A percentile compares a stretch with the other conserved stretches of the same genome.
phyloP scores from a whole-genome alignment of 2,797 vertebrate species.

The Catamblyrhynchus diadema region DNA sequence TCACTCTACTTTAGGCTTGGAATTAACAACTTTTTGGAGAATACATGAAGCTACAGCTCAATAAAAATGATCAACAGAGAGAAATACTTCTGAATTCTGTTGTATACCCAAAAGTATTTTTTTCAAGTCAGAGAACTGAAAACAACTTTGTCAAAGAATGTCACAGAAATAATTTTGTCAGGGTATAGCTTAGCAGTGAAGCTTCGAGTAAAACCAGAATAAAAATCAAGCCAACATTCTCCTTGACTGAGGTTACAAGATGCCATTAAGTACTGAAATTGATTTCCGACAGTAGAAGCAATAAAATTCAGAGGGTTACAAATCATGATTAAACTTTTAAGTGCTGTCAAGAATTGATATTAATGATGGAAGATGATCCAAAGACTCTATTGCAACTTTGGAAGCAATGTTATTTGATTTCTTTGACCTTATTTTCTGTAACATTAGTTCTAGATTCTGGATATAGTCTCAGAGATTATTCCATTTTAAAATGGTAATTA shows the following conservation, averaged over 20 bases:
- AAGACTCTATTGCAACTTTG: not conserved
- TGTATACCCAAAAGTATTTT: not conserved
- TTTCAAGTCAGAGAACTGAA: not conserved
- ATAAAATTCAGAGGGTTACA: not conserved
- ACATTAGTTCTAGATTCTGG: not conserved
- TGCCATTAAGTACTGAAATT: not conserved
- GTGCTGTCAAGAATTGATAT: not conserved
- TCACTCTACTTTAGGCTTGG: not conserved
- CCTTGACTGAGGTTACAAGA: not conserved
- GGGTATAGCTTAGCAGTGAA: not conserved
- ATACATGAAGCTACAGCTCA: not conserved
- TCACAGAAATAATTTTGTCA: not conserved
- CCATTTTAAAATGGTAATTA: not conserved
- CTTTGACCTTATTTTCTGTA: constrained; percentile 24
- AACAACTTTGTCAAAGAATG: not conserved
- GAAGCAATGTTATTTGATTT: not conserved
- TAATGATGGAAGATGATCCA: not conserved
- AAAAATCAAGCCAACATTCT: not conserved
- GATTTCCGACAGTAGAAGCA: not conserved
- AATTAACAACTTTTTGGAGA: not conserved
- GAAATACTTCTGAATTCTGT: not conserved
- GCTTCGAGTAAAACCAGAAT: not conserved
- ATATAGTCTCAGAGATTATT: not conserved
- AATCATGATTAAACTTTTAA: not conserved
- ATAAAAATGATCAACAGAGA: not conserved